Evolutionary conservation across 2,888 invertebrate species (phyloP), one percentile per base, ranked within the genome.

Genomic region (Cyrtodaria siliqua): DNA sequence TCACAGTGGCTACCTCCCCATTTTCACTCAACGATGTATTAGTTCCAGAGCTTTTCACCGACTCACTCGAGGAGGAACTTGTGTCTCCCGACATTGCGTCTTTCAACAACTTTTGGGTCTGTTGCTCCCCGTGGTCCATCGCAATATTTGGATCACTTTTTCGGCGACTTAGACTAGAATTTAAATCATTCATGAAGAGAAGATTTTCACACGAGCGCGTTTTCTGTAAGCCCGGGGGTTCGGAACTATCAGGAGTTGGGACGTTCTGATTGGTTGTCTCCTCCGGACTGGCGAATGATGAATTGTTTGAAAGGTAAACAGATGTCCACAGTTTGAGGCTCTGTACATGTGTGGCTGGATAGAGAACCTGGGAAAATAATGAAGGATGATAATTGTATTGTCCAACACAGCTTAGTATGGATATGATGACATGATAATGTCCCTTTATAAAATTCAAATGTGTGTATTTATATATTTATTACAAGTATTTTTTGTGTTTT

Each of bases 151-250:
- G 97, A 93, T 97, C 97, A 93, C 97, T 97, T 84, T 96, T 96
- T 79, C 97, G 94, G 70, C 97, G 94, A 82, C 96, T 96, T 8
- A 87, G 90, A 90, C 89, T 94, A 14, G 79, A 78, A 93, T 94
- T 92, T 23, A 77, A 74, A 44, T 90, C 87, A 55, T 87, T 71
- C 52, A 75, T 59, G 14, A 71, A 72, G 82, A 96, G 94, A 68
- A 97, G 94, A 93, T 97, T 96, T 81, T 97, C 97, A 92, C 96
- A 97, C 0, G 97, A 97, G 86, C 97, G 94, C 24, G 97, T 97
- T 92, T 97, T 97, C 26, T 86, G 87, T 44, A 91, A 79, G 26
- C 79, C 78, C 3, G 56, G 26, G 14, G 66, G 66, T 2, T 56
- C 72, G 14, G 75, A 67, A 14, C 70, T 67, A 1, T 79, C 80